A percentile compares a stretch with the other conserved stretches of the same genome.
These are phyloP conservation scores for Drosophila sucinea DNA, from an alignment of 1,140 invertebrate genomes.

Conservation along the genomic window DNA sequence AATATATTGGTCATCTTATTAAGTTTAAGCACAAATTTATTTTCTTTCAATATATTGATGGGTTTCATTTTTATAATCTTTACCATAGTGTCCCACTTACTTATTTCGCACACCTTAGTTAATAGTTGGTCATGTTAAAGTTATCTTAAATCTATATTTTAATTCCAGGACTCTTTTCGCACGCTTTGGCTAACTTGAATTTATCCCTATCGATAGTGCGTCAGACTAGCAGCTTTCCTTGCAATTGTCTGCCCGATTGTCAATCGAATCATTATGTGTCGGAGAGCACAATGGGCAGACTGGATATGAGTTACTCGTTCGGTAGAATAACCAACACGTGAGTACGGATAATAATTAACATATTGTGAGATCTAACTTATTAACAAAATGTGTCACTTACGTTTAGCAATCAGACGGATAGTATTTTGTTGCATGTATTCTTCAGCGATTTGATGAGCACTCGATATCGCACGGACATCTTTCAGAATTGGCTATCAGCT, in stretches of 20 bases:
- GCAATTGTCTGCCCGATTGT: constrained; percentile 85
- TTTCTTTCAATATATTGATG: not conserved
- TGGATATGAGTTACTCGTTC: constrained; percentile 79
- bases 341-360: too few relatives aligned
- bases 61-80: too few relatives aligned
- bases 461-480: constrained; percentile 85
- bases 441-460: constrained; percentile 86
- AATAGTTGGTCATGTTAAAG: too few relatives aligned
- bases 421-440: constrained; percentile 86
- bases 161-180: constrained; percentile 57
- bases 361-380: too few relatives aligned
- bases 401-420: constrained; percentile 79
- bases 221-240: constrained; percentile 67
- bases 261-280: constrained; percentile 85
- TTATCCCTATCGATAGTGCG: constrained; percentile 56
- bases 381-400: not conserved
- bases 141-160: not conserved
- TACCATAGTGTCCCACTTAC: too few relatives aligned
- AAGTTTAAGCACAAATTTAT: too few relatives aligned
- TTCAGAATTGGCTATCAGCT: constrained; percentile 84
- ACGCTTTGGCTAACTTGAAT: constrained; percentile 65
- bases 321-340: constrained; percentile 46
- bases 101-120: too few relatives aligned
- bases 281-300: constrained; percentile 84
- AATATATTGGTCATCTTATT: too few relatives aligned